phyloP scores from a whole-genome alignment of 2,888 invertebrate species.

The Phymatocera aterrima region DNA sequence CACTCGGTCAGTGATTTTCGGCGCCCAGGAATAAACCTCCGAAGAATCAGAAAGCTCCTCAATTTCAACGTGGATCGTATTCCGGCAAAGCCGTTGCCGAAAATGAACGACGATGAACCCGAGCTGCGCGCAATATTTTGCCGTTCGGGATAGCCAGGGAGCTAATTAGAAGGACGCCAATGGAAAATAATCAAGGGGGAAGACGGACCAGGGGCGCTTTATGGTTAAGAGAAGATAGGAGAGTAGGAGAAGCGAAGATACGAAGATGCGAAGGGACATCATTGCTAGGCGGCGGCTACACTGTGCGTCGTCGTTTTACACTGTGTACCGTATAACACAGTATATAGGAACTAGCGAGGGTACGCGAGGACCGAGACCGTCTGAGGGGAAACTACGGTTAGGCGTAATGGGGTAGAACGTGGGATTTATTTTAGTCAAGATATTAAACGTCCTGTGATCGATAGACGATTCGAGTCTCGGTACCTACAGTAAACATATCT shows the following conservation, averaged over 20 bases:
- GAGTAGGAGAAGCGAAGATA: constrained; percentile 49
- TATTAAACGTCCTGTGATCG: constrained; percentile 61
- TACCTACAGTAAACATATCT: neutral
- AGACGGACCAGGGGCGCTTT: constrained; percentile 60
- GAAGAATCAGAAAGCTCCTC: neutral
- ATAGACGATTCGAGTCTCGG: constrained; percentile 51
- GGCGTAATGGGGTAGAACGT: constrained; percentile 67
- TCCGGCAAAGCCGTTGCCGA: neutral
- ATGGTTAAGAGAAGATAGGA: constrained; percentile 55
- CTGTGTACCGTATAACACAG: constrained; percentile 17
- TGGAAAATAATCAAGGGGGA: constrained; percentile 66
- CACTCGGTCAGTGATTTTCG: neutral
- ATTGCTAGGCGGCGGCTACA: constrained; percentile 50
- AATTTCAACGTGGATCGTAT: neutral
- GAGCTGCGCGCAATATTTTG: no score
- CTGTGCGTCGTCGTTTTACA: neutral
- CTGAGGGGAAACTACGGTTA: constrained; percentile 63
- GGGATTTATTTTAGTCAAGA: constrained; percentile 66
- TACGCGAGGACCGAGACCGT: constrained; percentile 59
- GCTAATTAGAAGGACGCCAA: constrained; percentile 65
- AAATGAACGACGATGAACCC: neutral
- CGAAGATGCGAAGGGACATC: constrained; percentile 56
- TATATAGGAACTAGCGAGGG: constrained; percentile 50
- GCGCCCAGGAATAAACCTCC: neutral
- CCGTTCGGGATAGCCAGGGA: neutral